Base-by-base conservation (phyloP, 2,888 invertebrate species). In the Agriopis marginaria region DNA sequence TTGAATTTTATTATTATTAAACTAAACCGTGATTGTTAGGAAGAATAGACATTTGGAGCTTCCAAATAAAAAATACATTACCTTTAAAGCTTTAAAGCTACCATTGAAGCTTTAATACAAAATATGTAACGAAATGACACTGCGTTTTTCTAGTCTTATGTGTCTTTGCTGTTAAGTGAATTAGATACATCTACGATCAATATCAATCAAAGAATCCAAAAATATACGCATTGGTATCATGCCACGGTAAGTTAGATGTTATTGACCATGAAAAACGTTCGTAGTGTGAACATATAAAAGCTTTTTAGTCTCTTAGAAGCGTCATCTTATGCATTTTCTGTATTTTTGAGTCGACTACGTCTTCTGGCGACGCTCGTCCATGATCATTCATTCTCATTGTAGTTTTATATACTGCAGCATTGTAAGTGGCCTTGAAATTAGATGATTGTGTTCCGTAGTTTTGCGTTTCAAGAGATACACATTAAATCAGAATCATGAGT, bases 161-260 rank as follows among this genome's bases (percentile, higher is more conserved):
- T 88, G 87, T 84, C 80, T 77, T 77, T 82, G 79, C 82, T 86
- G 85, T 81, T 78, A 87, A 89, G 91, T 91, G 89, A 75, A 84
- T 75, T 70, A 82, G 81, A 82, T 87, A 88, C 83, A 83, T 73
- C 79, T 78, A 76, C 75, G 79, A 80, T 83, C 81, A 84, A 81
- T 85, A 86, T 72, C 82, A 77, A 77, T 61, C 56, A 72, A 62
- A 72, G 39, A 71, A 60, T 64, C 54, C 49, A 60, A 68, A 47
- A 66, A 55, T 65, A 86, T 89, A 87, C 88, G 82, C 88, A 88
- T 90, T 90, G 82, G 83, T 89, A 86, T 84, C 86, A 82, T 81
- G 82, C 76, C 85, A 90, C 90, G 93, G 93, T 94, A 94, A 94
- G 93, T 94, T 89, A 86, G 87, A 87, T 89, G 88, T 89, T 80